Evolutionary conservation across 1,140 invertebrate genomes (phyloP).

Genomic region (Spodoptera frugiperda): DNA sequence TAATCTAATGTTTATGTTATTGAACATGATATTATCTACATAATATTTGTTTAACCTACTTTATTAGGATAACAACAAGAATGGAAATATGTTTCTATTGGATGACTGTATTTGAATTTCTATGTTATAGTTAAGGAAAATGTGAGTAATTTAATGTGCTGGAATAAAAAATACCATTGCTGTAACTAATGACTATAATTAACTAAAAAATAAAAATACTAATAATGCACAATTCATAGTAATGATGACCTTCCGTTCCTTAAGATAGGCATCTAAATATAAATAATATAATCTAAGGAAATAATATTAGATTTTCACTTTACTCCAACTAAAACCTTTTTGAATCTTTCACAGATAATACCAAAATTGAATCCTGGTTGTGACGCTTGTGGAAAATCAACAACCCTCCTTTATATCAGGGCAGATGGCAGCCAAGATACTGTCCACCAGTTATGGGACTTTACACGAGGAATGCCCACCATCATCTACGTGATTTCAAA

Average conservation of each 20-base stretch:
- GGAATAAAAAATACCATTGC: too few relatives aligned
- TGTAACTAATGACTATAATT: too few relatives aligned
- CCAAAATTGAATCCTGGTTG: conserved; percentile 75
- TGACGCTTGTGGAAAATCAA: conserved; percentile 57
- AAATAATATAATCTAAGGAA: too few relatives aligned
- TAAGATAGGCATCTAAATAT: too few relatives aligned
- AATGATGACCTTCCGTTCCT: too few relatives aligned
- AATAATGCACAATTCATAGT: too few relatives aligned
- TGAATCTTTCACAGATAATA: conserved; percentile 64
- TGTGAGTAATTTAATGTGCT: too few relatives aligned
- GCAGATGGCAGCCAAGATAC: conserved; percentile 85
- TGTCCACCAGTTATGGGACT: conserved; percentile 88
- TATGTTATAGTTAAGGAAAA: too few relatives aligned
- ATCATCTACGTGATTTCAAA: conserved; percentile 84
- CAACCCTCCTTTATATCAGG: conserved; percentile 83
- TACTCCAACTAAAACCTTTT: not conserved
- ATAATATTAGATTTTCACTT: too few relatives aligned
- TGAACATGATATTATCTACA: not conserved
- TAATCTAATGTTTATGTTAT: not conserved
- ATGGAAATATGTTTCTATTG: too few relatives aligned
- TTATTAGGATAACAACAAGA: not conserved
- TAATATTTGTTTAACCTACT: conserved; percentile 6
- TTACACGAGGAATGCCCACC: conserved; percentile 84
- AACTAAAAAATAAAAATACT: too few relatives aligned
- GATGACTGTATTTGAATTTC: too few relatives aligned